Evolutionary conservation across 2,113 vertebrate genomes (phyloP), one percentile per base, ranked within the genome.

Genomic region (Proterorhinus semilunaris): DNA sequence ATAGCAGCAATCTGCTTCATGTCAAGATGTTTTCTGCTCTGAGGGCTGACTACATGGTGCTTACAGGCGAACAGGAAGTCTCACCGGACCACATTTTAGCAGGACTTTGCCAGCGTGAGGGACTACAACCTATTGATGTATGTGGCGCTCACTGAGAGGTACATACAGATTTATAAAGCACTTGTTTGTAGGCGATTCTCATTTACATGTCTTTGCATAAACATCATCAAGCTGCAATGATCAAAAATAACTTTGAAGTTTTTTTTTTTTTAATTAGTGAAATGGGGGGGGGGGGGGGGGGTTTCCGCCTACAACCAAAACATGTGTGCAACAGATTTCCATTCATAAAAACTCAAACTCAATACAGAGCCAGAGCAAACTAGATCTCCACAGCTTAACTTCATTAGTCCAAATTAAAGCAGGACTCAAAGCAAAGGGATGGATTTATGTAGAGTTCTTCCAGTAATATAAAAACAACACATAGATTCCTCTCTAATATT

Each of bases 1-100:
- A 88, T 79, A 86, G 85, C 85, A 76, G 88, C 87, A 85, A 88
- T 90, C 90, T 91, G 88, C 86, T 90, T 90, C 86, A 88, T 89
- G 86, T 91, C 88, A 92, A 87, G 86, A 85, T 86, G 86, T 82
- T 84, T 86, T 78, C 76, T 83, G 84, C 82, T 87, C 86, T 83
- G 15, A 76, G 85, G 72, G 78, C 83, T 82, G 82, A 83, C 81
- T 86, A 66, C 81, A 81, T 53, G 72, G 75, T 74, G 78, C 80
- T 79, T 62, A 54, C 53, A 72, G 79, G 67, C 47, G 12, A 68
- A 84, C 81, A 88, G 86, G 87, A 89, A 88, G 66, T 73, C 73
- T 66, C 67, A n/a, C 50, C 13, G 44, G 49, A 54, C 53, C 27
- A 69, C 76, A 66, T 69, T 76, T 79, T 47, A 85, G 78, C 70